Evolutionary conservation across 2,888 invertebrate genomes (phyloP).

Genomic region (Pseudoips prasinana): DNA sequence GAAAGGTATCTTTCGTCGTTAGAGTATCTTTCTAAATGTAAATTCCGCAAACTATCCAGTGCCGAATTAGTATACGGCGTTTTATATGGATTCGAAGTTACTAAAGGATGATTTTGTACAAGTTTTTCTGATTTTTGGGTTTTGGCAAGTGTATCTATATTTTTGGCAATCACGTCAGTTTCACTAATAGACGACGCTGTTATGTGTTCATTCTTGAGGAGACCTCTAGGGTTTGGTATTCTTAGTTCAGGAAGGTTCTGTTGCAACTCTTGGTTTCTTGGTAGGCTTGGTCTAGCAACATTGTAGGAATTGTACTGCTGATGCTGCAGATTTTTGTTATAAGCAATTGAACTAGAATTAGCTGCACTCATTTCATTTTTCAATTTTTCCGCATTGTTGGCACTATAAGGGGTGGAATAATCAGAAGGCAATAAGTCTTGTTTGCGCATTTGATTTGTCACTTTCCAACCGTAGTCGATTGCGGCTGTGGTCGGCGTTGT

Average conservation of each 20-base stretch:
- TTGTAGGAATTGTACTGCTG: conserved; percentile 62
- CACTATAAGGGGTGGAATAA: conserved; percentile 58
- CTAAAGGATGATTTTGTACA: conserved; percentile 61
- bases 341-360: conserved; percentile 47
- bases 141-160: conserved; percentile 53
- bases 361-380: conserved; percentile 49
- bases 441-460: conserved; percentile 59
- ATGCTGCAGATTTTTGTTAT: conserved; percentile 64
- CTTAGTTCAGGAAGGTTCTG: conserved; percentile 63
- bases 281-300: conserved; percentile 50
- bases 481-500: conserved; percentile 49
- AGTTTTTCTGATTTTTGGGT: conserved; percentile 63
- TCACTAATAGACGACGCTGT: conserved; percentile 45
- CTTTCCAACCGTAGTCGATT: conserved; percentile 72
- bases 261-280: conserved; percentile 58
- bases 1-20: conserved; percentile 81
- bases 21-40: conserved; percentile 80
- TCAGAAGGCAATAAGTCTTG: conserved; percentile 64
- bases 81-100: conserved; percentile 66
- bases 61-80: conserved; percentile 65
- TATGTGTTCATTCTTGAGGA: conserved; percentile 56
- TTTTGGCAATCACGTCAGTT: conserved; percentile 50
- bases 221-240: conserved; percentile 69
- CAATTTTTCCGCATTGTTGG: conserved; percentile 54
- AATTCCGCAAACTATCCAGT: conserved; percentile 78